phyloP scores from a whole-genome alignment of 2,888 invertebrate species.

The Alloscopus bannaensis region DNA sequence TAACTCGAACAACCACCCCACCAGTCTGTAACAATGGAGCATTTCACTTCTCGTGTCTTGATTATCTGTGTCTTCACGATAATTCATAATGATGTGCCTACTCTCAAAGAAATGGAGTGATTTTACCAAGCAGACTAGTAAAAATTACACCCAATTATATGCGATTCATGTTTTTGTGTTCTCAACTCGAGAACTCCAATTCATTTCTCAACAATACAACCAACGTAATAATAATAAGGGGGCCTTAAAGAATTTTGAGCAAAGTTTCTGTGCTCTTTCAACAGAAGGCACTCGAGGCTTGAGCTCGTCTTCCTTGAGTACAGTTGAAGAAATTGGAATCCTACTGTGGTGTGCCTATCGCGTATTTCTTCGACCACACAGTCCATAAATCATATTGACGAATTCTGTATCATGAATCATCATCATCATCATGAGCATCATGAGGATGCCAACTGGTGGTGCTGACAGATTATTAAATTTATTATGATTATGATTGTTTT shows the following conservation, averaged over 20 bases:
- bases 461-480: slow-evolving; percentile 55
- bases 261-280: too few species aligned
- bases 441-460: slow-evolving; percentile 43
- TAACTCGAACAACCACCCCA: background rate
- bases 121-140: slow-evolving; percentile 10
- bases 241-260: too few species aligned
- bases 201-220: slow-evolving; percentile 6
- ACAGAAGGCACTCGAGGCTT: too few species aligned
- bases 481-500: slow-evolving; percentile 36
- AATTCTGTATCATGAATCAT: slow-evolving; percentile 29
- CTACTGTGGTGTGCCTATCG: slow-evolving; percentile 35
- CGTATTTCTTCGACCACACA: too few species aligned
- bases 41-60: slow-evolving; percentile 7
- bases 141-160: slow-evolving; percentile 20
- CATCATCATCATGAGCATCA: slow-evolving; percentile 21
- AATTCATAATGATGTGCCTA: too few species aligned
- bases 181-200: too few species aligned
- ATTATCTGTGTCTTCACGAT: slow-evolving; percentile 16
- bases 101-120: too few species aligned
- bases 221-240: too few species aligned
- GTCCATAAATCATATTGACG: background rate
- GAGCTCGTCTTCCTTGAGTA: too few species aligned
- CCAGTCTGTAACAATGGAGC: too few species aligned
- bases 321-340: slow-evolving; percentile 32
- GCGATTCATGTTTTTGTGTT: too few species aligned